phyloP scores from a whole-genome alignment of 1,140 invertebrate species.

The Octopus sinensis region DNA sequence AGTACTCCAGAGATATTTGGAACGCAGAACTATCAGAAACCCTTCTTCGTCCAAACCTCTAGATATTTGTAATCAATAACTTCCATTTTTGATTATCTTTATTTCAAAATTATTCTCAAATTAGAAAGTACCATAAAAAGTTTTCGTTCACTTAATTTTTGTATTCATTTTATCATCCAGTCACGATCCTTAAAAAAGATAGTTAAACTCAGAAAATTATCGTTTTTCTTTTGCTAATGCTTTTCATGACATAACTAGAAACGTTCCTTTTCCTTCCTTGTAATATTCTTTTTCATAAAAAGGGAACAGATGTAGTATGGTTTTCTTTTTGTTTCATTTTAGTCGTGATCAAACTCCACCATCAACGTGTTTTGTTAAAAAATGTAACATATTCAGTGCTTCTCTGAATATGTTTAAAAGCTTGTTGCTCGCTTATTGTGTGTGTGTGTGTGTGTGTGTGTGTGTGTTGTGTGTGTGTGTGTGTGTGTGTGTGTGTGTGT shows the following conservation, averaged over 20 bases:
- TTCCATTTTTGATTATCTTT: not conserved
- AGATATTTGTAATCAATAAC: too few species aligned
- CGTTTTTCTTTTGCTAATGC: too few species aligned
- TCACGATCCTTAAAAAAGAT: not conserved
- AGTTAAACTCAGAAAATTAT: not conserved
- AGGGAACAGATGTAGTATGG: not conserved
- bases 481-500: not conserved
- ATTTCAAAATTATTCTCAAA: not conserved
- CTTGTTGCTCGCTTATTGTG: not conserved
- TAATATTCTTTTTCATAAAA: not conserved
- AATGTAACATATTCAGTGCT: not conserved
- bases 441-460: not conserved
- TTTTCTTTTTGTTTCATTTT: too few species aligned
- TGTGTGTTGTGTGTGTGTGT: not conserved
- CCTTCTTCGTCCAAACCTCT: not conserved
- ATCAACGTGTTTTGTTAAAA: not conserved
- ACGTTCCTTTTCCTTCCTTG: not conserved
- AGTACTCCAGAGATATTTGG: conserved; percentile 97
- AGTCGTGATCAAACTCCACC: not conserved
- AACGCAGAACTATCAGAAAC: conserved; percentile 66
- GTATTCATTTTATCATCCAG: not conserved
- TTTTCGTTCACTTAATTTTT: not conserved
- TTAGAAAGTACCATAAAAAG: not conserved
- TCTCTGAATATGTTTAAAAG: not conserved
- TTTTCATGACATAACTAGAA: too few species aligned